Base-by-base conservation (phyloP, 2,888 invertebrate species). In the Oscheius sp. region DNA sequence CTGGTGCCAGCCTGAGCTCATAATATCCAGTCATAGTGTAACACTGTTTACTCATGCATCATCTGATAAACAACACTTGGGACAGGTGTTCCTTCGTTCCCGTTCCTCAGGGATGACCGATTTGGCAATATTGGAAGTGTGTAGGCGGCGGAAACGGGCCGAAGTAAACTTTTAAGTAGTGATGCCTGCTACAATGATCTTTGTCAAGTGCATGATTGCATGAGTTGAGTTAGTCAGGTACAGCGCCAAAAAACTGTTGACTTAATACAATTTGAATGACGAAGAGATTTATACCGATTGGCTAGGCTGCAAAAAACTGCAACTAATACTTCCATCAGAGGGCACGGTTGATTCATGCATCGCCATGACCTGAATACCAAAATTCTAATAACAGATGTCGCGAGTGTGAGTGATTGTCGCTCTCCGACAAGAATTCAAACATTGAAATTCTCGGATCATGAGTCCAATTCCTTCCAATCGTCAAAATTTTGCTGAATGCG, bases 51-150 rank as follows among this genome's bases (percentile, higher is more conserved):
- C 68, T 55, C 55, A 55, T 68, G 55, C 11, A 48, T 32, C 50
- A 65, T 32, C 33, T 68, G 55, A 68, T 47, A 66, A 68, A 68
- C 68, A 68, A 53, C 68, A 68, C 51, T 55, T 55, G 65, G 55
- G 55, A 32, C 68, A 68, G 68, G 68, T 68, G 68, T 32, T 65
- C 21, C 65, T n/a, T 33, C 59, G 32, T 42, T 42, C 42, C 42
- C 7, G 50, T 29, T 11, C 10, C 60, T 37, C n/a, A 37, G 35
- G 2, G 60, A 35, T 37, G n/a, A 35, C 11, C 60, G 33, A 35
- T 37, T 60, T 33, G 60, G 60, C 60, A 60, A 35, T 37, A 60
- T 60, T 60, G 37, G 60, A 60, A n/a, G 33, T 42, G 60, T 60
- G 60, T 58, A 58, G 60, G 60, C 60, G 60, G 35, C 60, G 60